Evolutionary conservation across 2,888 invertebrate genomes (phyloP).

Genomic region (Xanthorhoe spadicearia): DNA sequence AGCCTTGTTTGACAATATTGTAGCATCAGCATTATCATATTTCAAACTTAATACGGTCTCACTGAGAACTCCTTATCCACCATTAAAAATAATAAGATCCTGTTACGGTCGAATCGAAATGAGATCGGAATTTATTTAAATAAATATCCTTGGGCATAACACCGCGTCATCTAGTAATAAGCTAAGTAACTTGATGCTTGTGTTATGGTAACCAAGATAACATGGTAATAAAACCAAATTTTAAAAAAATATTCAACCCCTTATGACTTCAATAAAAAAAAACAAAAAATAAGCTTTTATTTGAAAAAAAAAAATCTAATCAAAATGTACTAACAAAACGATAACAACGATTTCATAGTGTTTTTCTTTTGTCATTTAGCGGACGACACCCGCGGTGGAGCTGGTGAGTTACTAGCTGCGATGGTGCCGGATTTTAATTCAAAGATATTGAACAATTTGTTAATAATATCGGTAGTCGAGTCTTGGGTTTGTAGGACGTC

Average conservation of each 20-base stretch:
- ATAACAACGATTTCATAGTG: slow-evolving; percentile 34
- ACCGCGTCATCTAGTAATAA: too few relatives aligned
- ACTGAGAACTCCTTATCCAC: neutral
- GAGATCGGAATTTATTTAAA: neutral
- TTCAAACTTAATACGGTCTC: neutral
- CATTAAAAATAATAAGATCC: neutral
- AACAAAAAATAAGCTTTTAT: too few relatives aligned
- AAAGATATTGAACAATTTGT: slow-evolving; percentile 11
- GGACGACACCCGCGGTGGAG: slow-evolving; percentile 29
- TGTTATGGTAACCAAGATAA: too few relatives aligned
- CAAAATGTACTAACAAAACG: slow-evolving; percentile 6
- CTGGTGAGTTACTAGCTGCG: slow-evolving; percentile 31
- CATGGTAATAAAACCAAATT: too few relatives aligned
- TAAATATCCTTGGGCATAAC: neutral
- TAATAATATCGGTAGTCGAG: slow-evolving; percentile 6
- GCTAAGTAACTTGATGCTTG: too few relatives aligned
- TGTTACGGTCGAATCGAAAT: neutral
- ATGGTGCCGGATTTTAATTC: slow-evolving; percentile 20
- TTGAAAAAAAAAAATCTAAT: too few relatives aligned
- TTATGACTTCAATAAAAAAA: too few relatives aligned
- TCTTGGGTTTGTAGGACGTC: slow-evolving; percentile 16
- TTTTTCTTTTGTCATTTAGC: slow-evolving; percentile 32
- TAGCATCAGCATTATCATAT: neutral
- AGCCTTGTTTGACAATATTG: neutral
- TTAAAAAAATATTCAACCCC: too few relatives aligned